Evolutionary conservation across 2,888 invertebrate species (phyloP), one percentile per base, ranked within the genome.

Genomic region (Tinea trinotella): DNA sequence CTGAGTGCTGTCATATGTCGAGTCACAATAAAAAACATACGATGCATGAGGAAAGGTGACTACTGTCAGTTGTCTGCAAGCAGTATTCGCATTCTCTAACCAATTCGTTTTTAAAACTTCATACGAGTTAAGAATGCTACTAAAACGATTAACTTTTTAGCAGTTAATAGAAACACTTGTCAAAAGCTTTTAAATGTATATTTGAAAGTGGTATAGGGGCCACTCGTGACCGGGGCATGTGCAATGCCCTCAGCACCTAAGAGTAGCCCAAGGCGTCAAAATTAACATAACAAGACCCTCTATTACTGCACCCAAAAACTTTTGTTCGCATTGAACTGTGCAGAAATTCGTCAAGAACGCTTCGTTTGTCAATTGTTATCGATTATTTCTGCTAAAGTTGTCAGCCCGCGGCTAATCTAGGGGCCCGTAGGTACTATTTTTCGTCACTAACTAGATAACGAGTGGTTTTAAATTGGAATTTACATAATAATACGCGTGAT

Each of bases 391-490:
- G 72, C 73, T 65, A 70, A 65, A 76, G 76, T 73, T 65, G 71
- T 64, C 75, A 71, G 84, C 85, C 85, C 66, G 62, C 61, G 84
- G 84, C 82, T 74, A 79, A 75, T 74, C 70, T 72, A 17, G 66
- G 82, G 68, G 63, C 62, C 68, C 54, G 68, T 69, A 83, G 82
- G 80, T 80, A 36, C 53, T 55, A 83, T 85, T 85, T 83, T 81
- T 83, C 76, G 74, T 69, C 68, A 66, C 80, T 85, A 85, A 85
- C 84, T 84, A 84, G 82, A 82, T 85, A 85, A 85, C 84, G 82
- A 85, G 84, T 84, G 84, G 84, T 80, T 84, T 83, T 73, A 82
- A 85, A 85, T 85, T 84, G 79, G 72, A 74, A 84, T 85, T 78
- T 84, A 76, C 84, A 85, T 85, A 80, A 82, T 82, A 81, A 83